Conservation (phyloP, 2,888 invertebrate genomes). For the Cephus nigrinus region DNA sequence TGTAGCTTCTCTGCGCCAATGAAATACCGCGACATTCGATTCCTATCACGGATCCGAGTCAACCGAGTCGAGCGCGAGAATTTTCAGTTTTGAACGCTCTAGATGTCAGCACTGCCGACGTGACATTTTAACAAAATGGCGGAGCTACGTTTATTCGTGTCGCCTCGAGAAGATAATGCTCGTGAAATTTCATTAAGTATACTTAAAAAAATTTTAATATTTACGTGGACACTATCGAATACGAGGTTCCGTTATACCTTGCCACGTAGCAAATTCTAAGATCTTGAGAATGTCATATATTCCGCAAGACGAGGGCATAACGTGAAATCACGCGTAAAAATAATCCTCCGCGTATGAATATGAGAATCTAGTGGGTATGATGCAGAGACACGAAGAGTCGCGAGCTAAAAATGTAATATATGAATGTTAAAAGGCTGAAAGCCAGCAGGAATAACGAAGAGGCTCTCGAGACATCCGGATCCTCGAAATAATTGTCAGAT, state of each 20-base stretch:
- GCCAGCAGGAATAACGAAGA: neutral
- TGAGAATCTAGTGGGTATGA: neutral
- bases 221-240: neutral
- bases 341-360: neutral
- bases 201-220: neutral
- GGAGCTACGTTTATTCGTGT: neutral
- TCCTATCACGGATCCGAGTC: neutral
- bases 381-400: neutral
- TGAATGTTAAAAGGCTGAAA: neutral
- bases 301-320: neutral
- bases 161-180: neutral
- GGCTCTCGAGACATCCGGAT: neutral
- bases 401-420: neutral
- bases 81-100: neutral
- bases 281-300: neutral
- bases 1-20: neutral
- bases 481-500: neutral
- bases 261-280: neutral
- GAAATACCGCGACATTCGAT: neutral
- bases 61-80: neutral
- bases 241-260: neutral
- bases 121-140: neutral
- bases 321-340: slow-evolving; percentile 20
- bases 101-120: neutral
- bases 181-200: neutral